Conservation (phyloP, 2,113 vertebrate species). For the Pantherophis guttatus region DNA sequence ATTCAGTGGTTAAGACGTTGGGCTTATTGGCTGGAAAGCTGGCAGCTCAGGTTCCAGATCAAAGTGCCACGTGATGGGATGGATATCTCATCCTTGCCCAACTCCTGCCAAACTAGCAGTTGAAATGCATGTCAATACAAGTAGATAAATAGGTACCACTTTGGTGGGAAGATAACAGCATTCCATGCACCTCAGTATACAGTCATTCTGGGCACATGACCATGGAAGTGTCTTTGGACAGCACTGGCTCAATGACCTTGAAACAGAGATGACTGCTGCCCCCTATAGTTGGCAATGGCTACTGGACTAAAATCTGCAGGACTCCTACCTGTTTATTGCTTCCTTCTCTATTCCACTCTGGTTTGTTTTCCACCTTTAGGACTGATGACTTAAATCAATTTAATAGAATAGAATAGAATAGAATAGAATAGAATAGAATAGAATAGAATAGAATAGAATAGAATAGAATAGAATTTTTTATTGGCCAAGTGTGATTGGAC, state of each 20-base stretch:
- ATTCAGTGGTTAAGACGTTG: background rate
- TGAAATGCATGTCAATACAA: background rate
- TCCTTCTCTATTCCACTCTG: background rate
- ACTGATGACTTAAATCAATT: background rate
- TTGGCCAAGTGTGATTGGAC: no score
- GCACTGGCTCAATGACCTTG: background rate
- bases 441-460: no score
- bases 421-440: no score
- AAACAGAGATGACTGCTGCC: background rate
- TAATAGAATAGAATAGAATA: no score
- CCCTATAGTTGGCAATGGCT: background rate
- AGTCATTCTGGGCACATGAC: no score
- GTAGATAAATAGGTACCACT: background rate
- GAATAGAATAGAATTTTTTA: no score
- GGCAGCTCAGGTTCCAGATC: background rate
- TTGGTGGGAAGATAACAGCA: no score
- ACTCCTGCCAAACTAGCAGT: background rate
- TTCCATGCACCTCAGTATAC: no score
- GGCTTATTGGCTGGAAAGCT: background rate
- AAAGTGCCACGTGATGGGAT: background rate
- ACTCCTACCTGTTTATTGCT: background rate
- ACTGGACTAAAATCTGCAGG: background rate
- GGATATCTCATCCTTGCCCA: background rate
- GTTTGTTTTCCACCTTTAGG: background rate
- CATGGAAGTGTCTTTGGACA: no score